These are phyloP conservation scores for Todus mexicanus DNA, from an alignment of 2,797 vertebrate genomes.

Conservation along the genomic window DNA sequence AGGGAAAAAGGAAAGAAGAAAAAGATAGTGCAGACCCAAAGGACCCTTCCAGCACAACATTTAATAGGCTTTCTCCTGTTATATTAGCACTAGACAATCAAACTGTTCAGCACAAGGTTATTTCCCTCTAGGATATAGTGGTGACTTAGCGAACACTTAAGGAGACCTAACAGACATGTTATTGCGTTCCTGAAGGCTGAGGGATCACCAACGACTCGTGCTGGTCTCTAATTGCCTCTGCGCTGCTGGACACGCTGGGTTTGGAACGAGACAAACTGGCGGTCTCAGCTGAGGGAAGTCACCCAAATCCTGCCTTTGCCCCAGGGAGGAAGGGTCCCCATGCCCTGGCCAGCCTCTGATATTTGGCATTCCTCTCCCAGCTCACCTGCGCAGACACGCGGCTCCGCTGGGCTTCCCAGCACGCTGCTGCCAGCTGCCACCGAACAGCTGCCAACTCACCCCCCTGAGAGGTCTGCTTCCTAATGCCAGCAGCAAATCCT, in stretches of 20 bases:
- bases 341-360: not conserved
- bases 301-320: not conserved
- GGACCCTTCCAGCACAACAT: constrained; percentile 17
- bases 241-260: not conserved
- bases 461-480: not conserved
- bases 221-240: constrained; percentile 30
- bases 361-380: not conserved
- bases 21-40: not conserved
- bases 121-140: constrained; percentile 13
- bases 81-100: constrained; percentile 22
- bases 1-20: not conserved
- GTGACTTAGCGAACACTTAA: not conserved
- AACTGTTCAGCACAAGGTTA: not conserved
- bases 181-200: constrained; percentile 53
- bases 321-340: not conserved
- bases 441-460: not conserved
- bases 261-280: not conserved
- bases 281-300: not conserved
- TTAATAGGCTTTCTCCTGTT: constrained; percentile 43
- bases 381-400: not conserved
- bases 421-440: not conserved
- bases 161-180: constrained; percentile 46
- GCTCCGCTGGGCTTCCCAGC: not conserved
- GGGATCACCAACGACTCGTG: not conserved
- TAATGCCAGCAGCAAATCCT: not conserved